Evolutionary conservation across 2,113 vertebrate species (phyloP).

Genomic region (Pachyramphus minor): DNA sequence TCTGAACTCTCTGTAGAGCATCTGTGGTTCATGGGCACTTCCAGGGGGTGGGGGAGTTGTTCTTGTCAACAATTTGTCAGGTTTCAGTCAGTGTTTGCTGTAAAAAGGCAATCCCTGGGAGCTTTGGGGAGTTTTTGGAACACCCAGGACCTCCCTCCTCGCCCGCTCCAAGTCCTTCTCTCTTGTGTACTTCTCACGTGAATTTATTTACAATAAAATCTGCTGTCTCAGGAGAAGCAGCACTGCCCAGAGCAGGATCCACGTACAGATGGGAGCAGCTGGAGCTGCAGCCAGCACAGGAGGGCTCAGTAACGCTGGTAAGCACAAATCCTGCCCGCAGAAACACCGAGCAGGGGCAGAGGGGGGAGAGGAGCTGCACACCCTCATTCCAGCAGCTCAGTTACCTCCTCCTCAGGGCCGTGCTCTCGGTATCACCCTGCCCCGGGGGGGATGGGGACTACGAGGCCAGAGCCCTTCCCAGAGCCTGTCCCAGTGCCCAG

Average conservation of each 20-base stretch:
- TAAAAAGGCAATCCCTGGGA: not conserved
- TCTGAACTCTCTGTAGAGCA: not conserved
- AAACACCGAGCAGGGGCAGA: not conserved
- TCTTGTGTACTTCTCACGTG: not conserved
- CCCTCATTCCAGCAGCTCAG: not conserved
- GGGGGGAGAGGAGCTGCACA: not conserved
- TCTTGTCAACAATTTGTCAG: not conserved
- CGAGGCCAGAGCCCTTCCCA: not conserved
- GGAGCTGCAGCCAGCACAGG: not conserved
- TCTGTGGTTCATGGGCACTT: not conserved
- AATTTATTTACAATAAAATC: not conserved
- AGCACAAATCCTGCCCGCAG: not conserved
- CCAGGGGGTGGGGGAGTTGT: not conserved
- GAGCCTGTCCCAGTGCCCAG: not conserved
- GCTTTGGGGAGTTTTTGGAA: not conserved
- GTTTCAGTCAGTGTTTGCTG: not conserved
- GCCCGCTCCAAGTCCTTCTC: not conserved
- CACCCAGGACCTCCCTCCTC: not conserved
- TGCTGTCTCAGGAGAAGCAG: not conserved
- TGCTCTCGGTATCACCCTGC: fast-evolving
- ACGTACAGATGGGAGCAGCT: constrained; percentile 34
- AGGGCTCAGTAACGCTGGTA: not conserved
- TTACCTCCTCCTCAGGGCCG: not conserved
- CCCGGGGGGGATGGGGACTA: too few species aligned
- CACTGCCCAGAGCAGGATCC: not conserved